Conservation (phyloP, 2,888 invertebrate genomes). For the Rhodophaea formosa region DNA sequence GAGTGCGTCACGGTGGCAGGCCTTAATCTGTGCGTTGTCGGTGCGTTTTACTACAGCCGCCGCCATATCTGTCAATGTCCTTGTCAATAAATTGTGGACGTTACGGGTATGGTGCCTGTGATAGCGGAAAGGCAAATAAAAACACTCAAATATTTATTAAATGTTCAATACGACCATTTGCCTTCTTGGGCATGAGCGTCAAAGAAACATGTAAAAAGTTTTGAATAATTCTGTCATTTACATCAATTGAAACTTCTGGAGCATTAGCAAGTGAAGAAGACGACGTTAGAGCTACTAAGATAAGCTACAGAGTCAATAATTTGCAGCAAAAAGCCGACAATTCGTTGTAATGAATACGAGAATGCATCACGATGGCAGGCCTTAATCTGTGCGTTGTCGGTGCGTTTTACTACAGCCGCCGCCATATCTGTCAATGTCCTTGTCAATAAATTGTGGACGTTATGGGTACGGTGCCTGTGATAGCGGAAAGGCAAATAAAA, state of each 20-base stretch:
- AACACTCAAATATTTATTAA: too few species aligned
- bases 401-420: slow-evolving; percentile 75
- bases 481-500: not conserved
- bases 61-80: slow-evolving; percentile 80
- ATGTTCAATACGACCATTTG: too few species aligned
- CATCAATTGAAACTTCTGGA: too few species aligned
- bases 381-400: slow-evolving; percentile 76
- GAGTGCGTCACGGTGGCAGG: slow-evolving; percentile 69
- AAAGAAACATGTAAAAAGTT: too few species aligned
- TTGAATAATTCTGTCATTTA: too few species aligned
- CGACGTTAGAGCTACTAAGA: too few species aligned
- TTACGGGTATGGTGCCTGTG: slow-evolving; percentile 39
- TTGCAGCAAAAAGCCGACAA: too few species aligned
- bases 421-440: slow-evolving; percentile 80
- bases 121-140: not conserved
- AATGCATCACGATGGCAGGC: slow-evolving; percentile 71
- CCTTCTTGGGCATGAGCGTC: too few species aligned
- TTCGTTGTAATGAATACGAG: slow-evolving; percentile 61
- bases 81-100: slow-evolving; percentile 78
- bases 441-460: slow-evolving; percentile 78
- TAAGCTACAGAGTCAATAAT: too few species aligned
- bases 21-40: slow-evolving; percentile 64
- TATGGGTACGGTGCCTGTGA: slow-evolving; percentile 35
- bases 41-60: slow-evolving; percentile 75
- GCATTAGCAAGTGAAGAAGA: too few species aligned